Conservation (phyloP, 2,888 invertebrate species). For the Hipparchia sbordonii region DNA sequence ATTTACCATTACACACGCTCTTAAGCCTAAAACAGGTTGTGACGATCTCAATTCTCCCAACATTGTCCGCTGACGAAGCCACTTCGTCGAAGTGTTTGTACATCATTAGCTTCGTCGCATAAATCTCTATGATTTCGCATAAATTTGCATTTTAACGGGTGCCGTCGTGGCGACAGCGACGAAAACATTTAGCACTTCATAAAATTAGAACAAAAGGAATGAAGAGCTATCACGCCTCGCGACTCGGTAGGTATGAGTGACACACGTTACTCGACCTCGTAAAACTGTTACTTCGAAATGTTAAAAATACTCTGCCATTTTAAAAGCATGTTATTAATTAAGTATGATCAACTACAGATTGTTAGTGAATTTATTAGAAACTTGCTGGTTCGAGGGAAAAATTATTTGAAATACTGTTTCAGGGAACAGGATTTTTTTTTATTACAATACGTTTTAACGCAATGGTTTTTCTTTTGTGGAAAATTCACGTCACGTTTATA, state of each 20-base stretch:
- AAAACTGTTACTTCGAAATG: conserved; percentile 10
- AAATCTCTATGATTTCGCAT: conserved; percentile 69
- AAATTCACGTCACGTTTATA: too few relatives aligned
- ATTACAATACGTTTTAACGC: too few relatives aligned
- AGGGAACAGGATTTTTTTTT: too few relatives aligned
- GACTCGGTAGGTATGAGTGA: conserved; percentile 28
- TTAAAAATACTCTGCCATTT: background rate
- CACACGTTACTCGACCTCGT: conserved; percentile 21
- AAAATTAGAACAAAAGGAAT: conserved; percentile 68
- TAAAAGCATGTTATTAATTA: background rate
- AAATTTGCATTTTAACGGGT: conserved; percentile 71
- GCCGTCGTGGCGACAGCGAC: conserved; percentile 47
- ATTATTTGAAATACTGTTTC: too few relatives aligned
- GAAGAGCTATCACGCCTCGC: conserved; percentile 45
- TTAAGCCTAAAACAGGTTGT: conserved; percentile 10
- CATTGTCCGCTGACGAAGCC: conserved; percentile 22
- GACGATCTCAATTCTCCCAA: conserved; percentile 23
- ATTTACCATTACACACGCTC: too few relatives aligned
- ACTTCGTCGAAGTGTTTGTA: conserved; percentile 47
- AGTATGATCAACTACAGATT: background rate
- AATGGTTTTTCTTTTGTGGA: too few relatives aligned
- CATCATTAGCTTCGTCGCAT: conserved; percentile 58
- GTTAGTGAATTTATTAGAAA: too few relatives aligned
- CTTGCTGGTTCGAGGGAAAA: too few relatives aligned
- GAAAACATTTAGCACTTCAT: conserved; percentile 61